Evolutionary conservation across 2,113 vertebrate genomes (phyloP).

Genomic region (Spermophilus dauricus): DNA sequence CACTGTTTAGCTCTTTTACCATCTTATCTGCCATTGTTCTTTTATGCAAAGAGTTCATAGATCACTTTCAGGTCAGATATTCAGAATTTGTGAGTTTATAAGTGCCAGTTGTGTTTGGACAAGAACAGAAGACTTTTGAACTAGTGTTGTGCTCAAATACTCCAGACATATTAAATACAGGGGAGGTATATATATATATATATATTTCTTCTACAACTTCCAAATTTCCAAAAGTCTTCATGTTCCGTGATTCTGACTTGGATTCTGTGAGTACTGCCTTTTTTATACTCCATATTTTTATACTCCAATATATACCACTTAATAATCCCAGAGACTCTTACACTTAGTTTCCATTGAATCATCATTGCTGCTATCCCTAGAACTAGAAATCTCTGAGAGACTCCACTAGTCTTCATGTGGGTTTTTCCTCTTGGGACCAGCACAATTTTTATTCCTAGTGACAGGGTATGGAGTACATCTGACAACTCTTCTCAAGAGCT

Average conservation of each 20-base stretch:
- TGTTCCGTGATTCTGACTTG: neutral
- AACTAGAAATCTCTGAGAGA: neutral
- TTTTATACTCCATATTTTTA: neutral
- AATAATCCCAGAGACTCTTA: neutral
- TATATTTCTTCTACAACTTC: neutral
- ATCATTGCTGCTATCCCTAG: neutral
- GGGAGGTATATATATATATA: neutral
- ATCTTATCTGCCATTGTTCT: neutral
- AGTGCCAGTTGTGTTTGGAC: neutral
- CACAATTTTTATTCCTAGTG: neutral
- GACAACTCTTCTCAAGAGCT: neutral
- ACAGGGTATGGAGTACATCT: neutral
- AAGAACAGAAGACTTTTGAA: neutral
- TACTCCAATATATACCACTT: neutral
- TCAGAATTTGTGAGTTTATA: neutral
- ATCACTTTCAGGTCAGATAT: neutral
- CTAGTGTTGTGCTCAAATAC: neutral
- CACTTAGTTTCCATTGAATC: neutral
- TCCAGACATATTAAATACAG: neutral
- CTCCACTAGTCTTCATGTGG: neutral
- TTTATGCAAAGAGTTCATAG: neutral
- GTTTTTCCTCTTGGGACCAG: neutral
- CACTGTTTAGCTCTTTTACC: neutral
- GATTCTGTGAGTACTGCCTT: neutral
- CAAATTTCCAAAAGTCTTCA: neutral